Evolutionary conservation across 2,113 vertebrate genomes (phyloP), one percentile per base, ranked within the genome.

Genomic region (Octodon degus): DNA sequence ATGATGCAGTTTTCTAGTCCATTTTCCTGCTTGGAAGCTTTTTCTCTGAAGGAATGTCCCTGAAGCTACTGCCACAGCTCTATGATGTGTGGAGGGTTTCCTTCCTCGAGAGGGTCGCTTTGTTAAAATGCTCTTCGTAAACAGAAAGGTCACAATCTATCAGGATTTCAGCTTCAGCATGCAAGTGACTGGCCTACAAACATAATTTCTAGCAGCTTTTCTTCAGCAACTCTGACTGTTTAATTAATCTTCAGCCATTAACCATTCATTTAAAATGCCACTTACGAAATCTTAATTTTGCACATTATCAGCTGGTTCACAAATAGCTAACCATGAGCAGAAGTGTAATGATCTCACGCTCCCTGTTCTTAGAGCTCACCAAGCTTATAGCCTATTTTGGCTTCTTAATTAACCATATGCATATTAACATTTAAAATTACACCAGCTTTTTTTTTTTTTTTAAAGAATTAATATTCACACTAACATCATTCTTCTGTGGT

Each of bases 241-340:
- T 99, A 99, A 99, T 99, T 98, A 99, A 98, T 99, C 97, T 98
- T 97, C 97, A 98, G 96, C 97, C 98, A 98, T 98, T 98, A 98
- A 98, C 98, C 97, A 98, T 98, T 98, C 98, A 98, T 98, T 98
- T 98, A 98, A 98, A 99, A 99, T 98, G 98, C 97, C 97, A 98
- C 97, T 98, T 98, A 79, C 27, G 1, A 98, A 98, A 99, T 98
- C 98, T 98, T 98, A 97, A 98, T 98, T 99, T 98, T 98, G 98
- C 97, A 98, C 97, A 98, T 98, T 98, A 98, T 98, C 98, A 98
- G 96, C 97, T 98, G 97, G 98, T 98, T 98, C 97, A 98, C 98
- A 98, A 98, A 98, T 93, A 98, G 97, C 98, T 98, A 98, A 97
- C 98, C 97, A 97, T 58, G 96, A 98, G 97, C 94, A 98, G 98